phyloP scores from a whole-genome alignment of 64 coral and sea anemone genomes.

The Montipora foliosa region DNA sequence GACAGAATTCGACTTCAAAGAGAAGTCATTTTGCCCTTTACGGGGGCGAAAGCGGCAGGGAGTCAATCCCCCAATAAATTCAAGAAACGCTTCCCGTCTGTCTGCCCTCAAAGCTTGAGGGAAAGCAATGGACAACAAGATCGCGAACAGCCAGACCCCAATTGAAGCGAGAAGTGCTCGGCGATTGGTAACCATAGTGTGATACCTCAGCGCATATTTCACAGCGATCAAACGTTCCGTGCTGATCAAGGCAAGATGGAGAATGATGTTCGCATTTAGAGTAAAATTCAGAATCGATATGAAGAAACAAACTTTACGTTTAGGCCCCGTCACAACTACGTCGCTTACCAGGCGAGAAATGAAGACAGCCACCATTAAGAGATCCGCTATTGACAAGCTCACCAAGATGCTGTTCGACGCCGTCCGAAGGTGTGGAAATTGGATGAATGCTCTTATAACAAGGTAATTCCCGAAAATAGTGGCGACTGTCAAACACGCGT shows the following conservation, averaged over 20 bases:
- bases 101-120: not conserved
- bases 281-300: not conserved
- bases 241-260: conserved; percentile 36
- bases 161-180: not conserved
- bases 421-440: conserved; percentile 1
- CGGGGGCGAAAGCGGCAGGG: not conserved
- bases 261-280: not conserved
- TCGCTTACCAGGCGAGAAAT: not conserved
- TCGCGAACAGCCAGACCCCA: not conserved
- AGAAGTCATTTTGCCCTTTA: not conserved
- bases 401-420: conserved; percentile 46
- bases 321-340: not conserved
- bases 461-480: conserved; percentile 21
- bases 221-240: conserved; percentile 34
- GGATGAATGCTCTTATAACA: not conserved
- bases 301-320: not conserved
- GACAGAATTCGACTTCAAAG: no score
- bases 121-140: not conserved
- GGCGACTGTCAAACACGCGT: not conserved
- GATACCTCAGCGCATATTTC: conserved; percentile 30
- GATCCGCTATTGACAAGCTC: conserved; percentile 15
- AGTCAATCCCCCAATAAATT: not conserved
- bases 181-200: conserved; percentile 15
- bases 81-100: not conserved
- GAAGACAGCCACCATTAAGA: conserved; percentile 21